Evolutionary conservation across 1,140 invertebrate species (phyloP).

Genomic region (Sogatella furcifera): DNA sequence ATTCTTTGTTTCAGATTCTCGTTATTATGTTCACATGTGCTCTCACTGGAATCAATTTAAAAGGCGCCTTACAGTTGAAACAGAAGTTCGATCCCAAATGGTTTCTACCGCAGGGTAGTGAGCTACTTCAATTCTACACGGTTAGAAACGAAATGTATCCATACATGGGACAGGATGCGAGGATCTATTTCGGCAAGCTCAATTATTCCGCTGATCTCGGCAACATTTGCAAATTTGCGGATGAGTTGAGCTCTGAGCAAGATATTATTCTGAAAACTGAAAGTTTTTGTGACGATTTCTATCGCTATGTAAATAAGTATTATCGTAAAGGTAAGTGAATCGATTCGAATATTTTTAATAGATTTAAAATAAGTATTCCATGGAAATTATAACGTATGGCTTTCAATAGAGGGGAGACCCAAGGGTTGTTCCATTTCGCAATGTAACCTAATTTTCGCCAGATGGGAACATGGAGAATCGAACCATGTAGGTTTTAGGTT

Average conservation of each 20-base stretch:
- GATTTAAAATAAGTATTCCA: too few relatives aligned
- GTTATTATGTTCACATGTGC: conserved; percentile 45
- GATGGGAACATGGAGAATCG: too few relatives aligned
- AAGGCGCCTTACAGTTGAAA: conserved; percentile 47
- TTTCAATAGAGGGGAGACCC: too few relatives aligned
- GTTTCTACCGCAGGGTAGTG: conserved; percentile 60
- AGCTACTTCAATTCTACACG: conserved; percentile 51
- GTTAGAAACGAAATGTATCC: conserved; percentile 47
- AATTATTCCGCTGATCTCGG: conserved; percentile 51
- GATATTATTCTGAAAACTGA: conserved; percentile 43
- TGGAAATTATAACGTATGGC: too few relatives aligned
- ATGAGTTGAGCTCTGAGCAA: conserved; percentile 37
- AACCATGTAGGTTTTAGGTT: too few relatives aligned
- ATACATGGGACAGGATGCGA: conserved; percentile 47
- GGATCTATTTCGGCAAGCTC: conserved; percentile 52
- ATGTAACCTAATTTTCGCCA: too few relatives aligned
- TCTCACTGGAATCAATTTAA: conserved; percentile 44
- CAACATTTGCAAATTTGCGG: conserved; percentile 43
- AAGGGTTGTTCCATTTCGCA: too few relatives aligned
- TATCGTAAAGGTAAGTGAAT: conserved; percentile 32
- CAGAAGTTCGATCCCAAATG: conserved; percentile 68
- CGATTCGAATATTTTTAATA: too few relatives aligned
- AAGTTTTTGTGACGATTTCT: conserved; percentile 50
- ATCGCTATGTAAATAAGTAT: conserved; percentile 42
- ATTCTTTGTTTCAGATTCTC: conserved; percentile 30